Evolutionary conservation across 2,888 invertebrate species (phyloP).

Genomic region (Lochmaea crataegi): DNA sequence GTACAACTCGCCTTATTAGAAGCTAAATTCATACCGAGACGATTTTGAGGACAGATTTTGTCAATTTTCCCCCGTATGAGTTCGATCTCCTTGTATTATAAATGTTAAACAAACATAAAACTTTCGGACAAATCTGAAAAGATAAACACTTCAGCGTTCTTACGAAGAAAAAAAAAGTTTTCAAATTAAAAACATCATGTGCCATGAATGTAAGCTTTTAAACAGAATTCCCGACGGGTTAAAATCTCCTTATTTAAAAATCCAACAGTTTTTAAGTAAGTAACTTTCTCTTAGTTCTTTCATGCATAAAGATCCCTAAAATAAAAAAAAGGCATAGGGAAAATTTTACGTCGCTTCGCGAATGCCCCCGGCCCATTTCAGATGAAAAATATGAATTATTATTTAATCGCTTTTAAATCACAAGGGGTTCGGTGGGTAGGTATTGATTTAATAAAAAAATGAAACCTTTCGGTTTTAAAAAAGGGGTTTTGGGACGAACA

Average conservation of each 20-base stretch:
- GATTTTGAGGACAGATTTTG: too few species aligned
- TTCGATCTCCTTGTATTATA: too few species aligned
- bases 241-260: constrained; percentile 61
- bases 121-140: constrained; percentile 2
- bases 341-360: constrained; percentile 25
- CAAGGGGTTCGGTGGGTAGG: constrained; percentile 10
- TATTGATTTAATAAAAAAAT: constrained; percentile 15
- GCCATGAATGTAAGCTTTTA: constrained; percentile 58
- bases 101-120: background rate
- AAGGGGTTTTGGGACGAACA: too few species aligned
- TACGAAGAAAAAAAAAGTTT: constrained; percentile 44
- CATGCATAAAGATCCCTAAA: constrained; percentile 51
- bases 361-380: constrained; percentile 34
- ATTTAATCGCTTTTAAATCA: constrained; percentile 40
- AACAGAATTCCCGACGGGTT: constrained; percentile 59
- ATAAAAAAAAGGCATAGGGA: constrained; percentile 48
- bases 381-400: constrained; percentile 42
- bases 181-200: constrained; percentile 48
- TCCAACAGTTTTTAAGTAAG: constrained; percentile 53
- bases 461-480: background rate
- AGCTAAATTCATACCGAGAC: too few species aligned
- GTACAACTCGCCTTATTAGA: too few species aligned
- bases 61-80: too few species aligned
- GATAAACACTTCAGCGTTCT: constrained; percentile 4
- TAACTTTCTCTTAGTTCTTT: constrained; percentile 55